These are phyloP conservation scores for Cetonia aurata DNA, from an alignment of 2,888 invertebrate species.

Conservation along the genomic window DNA sequence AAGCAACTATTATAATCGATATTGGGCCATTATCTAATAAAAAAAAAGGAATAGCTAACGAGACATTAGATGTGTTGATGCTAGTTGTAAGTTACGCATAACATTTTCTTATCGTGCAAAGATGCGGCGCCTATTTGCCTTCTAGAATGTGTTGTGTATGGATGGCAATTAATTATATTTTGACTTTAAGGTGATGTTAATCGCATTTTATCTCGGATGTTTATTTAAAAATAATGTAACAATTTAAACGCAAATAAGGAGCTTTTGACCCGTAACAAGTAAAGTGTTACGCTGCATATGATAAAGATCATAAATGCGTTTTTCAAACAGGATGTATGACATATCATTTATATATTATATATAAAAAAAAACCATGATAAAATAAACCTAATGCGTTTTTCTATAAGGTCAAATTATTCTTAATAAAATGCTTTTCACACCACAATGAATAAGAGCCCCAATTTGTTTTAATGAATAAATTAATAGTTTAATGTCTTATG, in stretches of 20 bases:
- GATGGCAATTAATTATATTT: conserved; percentile 16
- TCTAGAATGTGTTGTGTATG: background rate
- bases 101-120: conserved; percentile 16
- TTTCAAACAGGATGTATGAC: background rate
- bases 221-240: conserved; percentile 18
- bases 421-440: too few relatives aligned
- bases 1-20: too few relatives aligned
- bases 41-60: too few relatives aligned
- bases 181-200: conserved; percentile 2
- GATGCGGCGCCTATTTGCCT: background rate
- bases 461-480: too few relatives aligned
- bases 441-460: too few relatives aligned
- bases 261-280: background rate
- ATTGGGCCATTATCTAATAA: too few relatives aligned
- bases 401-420: too few relatives aligned
- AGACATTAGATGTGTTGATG: too few relatives aligned
- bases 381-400: too few relatives aligned
- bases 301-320: background rate
- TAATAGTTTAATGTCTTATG: too few relatives aligned
- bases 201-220: conserved; percentile 28
- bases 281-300: conserved; percentile 1
- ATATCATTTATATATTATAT: background rate
- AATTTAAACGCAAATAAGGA: conserved; percentile 15
- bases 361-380: too few relatives aligned
- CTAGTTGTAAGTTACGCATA: too few relatives aligned